Evolutionary conservation across 2,888 invertebrate species (phyloP), one percentile per base, ranked within the genome.

Genomic region (Yponomeuta malinellus): DNA sequence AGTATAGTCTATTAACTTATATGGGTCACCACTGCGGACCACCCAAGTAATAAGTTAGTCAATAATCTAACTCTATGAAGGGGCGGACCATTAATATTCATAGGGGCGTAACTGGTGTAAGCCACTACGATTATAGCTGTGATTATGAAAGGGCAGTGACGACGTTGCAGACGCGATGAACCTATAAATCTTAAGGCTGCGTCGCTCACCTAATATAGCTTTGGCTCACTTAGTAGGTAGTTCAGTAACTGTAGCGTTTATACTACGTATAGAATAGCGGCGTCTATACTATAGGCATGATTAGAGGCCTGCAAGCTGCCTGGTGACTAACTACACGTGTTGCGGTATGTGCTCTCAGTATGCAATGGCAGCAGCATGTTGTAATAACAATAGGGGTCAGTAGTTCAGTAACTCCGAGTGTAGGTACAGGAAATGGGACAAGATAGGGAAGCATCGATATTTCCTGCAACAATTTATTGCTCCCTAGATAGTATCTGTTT

Each of bases 51-150:
- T 15, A 59, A 59, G 52, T 59, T 59, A 69, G 68, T 52, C 52
- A 69, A 69, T 69, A 69, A 48, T 52, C 48, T 52, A 69, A 69
- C 68, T 69, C 23, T 52, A 23, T 48, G 68, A 48, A 69, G 52
- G 31, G 10, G 48, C 29, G 4, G 29, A 29, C 33, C 52, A 69
- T 69, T 69, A 69, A 69, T 69, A 69, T 69, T 69, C 68, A 69
- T 69, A 52, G 68, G 29, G 37, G 67, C n/a, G 52, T 69, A 15
- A 52, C 67, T 15, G 52, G 52, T 59, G 52, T 59, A 43, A 68
- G 68, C 68, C 48, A 69, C 68, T 52, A 29, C 52, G 48, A 69
- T 48, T 69, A 69, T 48, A 29, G 15, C 10, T 4, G 65, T 10
- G 31, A 31, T 31, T 29, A 33, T 65, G 31, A 33, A 65, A 65